These are phyloP conservation scores for Panulirus ornatus DNA, from an alignment of 1,140 invertebrate species.

Conservation along the genomic window DNA sequence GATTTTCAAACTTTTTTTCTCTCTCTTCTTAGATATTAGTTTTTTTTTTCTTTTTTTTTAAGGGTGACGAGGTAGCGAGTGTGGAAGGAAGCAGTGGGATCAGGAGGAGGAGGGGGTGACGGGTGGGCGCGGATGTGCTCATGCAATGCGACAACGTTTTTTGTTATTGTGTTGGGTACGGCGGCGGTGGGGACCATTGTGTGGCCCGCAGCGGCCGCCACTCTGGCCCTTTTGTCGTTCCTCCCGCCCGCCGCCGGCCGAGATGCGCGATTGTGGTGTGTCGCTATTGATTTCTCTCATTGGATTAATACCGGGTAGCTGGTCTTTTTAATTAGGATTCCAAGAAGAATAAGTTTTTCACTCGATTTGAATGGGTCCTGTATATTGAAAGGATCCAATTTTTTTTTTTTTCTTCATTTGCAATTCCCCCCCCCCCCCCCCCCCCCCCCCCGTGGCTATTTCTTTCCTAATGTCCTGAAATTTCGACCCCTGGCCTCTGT, in stretches of 20 bases:
- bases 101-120: too few species aligned
- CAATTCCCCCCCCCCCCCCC: background rate
- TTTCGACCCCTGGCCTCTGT: background rate
- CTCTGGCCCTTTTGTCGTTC: background rate
- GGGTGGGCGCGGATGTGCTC: too few species aligned
- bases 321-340: conserved; percentile 23
- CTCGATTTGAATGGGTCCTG: background rate
- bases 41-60: too few species aligned
- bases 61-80: too few species aligned
- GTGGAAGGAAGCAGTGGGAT: too few species aligned
- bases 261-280: conserved; percentile 17
- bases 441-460: background rate
- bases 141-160: background rate
- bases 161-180: conserved; percentile 8
- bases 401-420: background rate
- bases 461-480: too few species aligned
- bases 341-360: conserved; percentile 7
- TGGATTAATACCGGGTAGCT: conserved; percentile 2
- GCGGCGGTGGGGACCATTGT: background rate
- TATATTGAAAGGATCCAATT: background rate
- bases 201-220: background rate
- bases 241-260: background rate
- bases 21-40: too few species aligned
- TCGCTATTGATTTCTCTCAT: conserved; percentile 20
- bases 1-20: too few species aligned